Evolutionary conservation across 2,888 invertebrate genomes (phyloP).

Genomic region (Oxytorus armatus): DNA sequence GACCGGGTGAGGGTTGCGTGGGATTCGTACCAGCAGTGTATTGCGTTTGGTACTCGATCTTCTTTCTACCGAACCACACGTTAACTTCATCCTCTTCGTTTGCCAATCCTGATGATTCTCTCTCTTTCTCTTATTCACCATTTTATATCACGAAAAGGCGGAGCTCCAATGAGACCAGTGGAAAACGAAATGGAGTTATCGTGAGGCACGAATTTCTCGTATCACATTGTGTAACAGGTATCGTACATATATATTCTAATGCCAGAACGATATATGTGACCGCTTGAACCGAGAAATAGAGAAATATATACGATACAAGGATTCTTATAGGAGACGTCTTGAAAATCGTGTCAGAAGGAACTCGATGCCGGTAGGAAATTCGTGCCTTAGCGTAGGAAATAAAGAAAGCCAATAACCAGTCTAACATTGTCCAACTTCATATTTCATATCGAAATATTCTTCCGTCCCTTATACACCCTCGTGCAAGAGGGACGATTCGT

Average conservation of each 20-base stretch:
- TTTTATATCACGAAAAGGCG: constrained; percentile 66
- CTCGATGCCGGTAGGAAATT: constrained; percentile 57
- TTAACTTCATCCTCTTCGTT: constrained; percentile 65
- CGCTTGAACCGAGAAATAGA: constrained; percentile 9
- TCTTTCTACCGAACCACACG: constrained; percentile 55
- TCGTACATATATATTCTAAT: constrained; percentile 42
- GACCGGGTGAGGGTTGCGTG: constrained; percentile 63
- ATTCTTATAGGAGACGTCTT: constrained; percentile 4
- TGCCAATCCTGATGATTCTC: constrained; percentile 19
- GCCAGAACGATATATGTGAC: constrained; percentile 26
- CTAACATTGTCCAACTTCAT: constrained; percentile 72
- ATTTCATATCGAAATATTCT: constrained; percentile 74
- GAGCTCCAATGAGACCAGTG: constrained; percentile 49
- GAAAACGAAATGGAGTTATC: constrained; percentile 65
- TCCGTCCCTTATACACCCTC: too few species aligned
- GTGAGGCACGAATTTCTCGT: constrained; percentile 67
- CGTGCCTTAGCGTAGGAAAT: constrained; percentile 57
- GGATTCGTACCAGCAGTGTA: constrained; percentile 63
- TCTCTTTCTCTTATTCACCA: constrained; percentile 49
- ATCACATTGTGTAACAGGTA: constrained; percentile 59
- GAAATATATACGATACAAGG: constrained; percentile 20
- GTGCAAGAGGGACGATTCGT: constrained; percentile 69
- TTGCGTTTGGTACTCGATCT: constrained; percentile 55
- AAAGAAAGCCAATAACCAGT: constrained; percentile 73
- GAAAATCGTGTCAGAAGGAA: constrained; percentile 41